Conservation (phyloP, 1,140 invertebrate genomes). For the Diorhabda carinulata region DNA sequence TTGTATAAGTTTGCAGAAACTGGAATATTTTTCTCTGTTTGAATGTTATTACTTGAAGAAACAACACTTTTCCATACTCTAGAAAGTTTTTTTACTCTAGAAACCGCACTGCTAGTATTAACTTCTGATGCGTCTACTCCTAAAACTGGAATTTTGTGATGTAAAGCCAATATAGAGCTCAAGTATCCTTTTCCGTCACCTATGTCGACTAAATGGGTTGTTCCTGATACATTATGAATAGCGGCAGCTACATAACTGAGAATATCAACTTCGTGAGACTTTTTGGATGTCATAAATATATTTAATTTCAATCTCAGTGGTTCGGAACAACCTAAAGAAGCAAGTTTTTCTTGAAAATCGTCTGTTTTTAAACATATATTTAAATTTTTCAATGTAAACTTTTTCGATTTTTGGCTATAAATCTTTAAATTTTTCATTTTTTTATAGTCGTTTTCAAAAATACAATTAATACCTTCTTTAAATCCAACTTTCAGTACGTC, state of each 20-base stretch:
- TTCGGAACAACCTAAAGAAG: conserved; percentile 35
- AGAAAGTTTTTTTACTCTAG: conserved; percentile 59
- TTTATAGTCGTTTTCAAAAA: conserved; percentile 43
- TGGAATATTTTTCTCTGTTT: conserved; percentile 25
- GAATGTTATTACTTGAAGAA: conserved; percentile 26
- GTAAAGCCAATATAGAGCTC: conserved; percentile 66
- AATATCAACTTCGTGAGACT: conserved; percentile 73
- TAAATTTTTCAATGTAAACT: conserved; percentile 45
- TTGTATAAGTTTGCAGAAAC: conserved; percentile 44
- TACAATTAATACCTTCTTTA: conserved; percentile 45
- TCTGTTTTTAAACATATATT: conserved; percentile 47
- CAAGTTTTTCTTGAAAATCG: conserved; percentile 48
- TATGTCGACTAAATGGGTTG: conserved; percentile 67
- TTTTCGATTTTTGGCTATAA: conserved; percentile 41
- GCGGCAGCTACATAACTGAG: conserved; percentile 47
- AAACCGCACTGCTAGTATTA: conserved; percentile 62
- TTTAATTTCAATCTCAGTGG: conserved; percentile 41
- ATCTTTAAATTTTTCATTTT: conserved; percentile 29
- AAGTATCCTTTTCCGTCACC: conserved; percentile 86
- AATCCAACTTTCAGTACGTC: conserved; percentile 51
- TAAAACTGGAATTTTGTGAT: conserved; percentile 67
- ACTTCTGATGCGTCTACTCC: conserved; percentile 70
- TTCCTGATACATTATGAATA: conserved; percentile 42
- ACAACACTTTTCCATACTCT: conserved; percentile 50
- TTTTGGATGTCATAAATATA: conserved; percentile 75